These are phyloP conservation scores for Polylopha cassiicola DNA, from an alignment of 2,888 invertebrate genomes.

Conservation along the genomic window DNA sequence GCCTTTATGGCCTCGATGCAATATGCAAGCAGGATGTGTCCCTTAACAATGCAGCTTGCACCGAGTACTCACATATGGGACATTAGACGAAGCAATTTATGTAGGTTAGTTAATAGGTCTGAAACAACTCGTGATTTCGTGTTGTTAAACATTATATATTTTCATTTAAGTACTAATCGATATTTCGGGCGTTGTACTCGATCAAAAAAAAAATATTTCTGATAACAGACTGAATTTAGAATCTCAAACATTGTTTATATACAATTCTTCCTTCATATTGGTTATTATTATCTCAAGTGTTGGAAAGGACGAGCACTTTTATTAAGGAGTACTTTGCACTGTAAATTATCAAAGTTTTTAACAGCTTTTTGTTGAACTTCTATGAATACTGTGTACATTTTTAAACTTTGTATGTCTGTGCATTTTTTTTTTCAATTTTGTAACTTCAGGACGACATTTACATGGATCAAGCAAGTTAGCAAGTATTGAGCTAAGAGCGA, in stretches of 20 bases:
- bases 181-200: not conserved
- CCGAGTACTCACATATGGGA: not conserved
- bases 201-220: no score
- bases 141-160: no score
- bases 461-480: slow-evolving; percentile 5
- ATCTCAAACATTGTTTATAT: no score
- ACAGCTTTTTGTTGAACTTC: slow-evolving; percentile 10
- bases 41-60: not conserved
- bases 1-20: not conserved
- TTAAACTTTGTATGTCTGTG: slow-evolving; percentile 16
- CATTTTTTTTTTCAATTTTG: slow-evolving; percentile 15
- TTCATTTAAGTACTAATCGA: no score
- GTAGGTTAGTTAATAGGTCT: slow-evolving; percentile 1
- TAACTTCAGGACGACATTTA: slow-evolving; percentile 18
- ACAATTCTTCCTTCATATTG: no score
- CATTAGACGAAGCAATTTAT: slow-evolving; percentile 1
- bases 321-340: no score
- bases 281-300: no score
- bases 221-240: no score
- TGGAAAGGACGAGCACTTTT: no score
- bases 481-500: slow-evolving; percentile 7
- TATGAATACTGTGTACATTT: slow-evolving; percentile 11
- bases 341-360: slow-evolving; percentile 14
- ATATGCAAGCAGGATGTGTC: not conserved
- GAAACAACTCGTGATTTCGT: no score